phyloP scores from a whole-genome alignment of 1,140 invertebrate genomes.

The Antheraea pernyi region DNA sequence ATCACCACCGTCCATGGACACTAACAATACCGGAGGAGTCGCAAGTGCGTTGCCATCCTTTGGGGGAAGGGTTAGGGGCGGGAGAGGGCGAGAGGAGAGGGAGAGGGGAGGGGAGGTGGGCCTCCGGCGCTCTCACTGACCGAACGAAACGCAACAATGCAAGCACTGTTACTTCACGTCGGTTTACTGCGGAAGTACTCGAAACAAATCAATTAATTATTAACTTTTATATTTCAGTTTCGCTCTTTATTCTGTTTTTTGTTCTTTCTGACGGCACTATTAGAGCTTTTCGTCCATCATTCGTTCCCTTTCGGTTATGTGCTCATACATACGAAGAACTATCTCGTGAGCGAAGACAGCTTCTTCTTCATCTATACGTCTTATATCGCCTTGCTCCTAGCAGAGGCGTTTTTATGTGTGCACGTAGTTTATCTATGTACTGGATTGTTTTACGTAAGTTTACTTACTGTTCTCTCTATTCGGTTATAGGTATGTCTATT shows the following conservation, averaged over 20 bases:
- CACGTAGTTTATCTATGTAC: constrained; percentile 25
- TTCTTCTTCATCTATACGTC: constrained; percentile 22
- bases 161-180: no score
- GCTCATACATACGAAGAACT: constrained; percentile 7
- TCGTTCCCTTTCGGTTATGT: constrained; percentile 16
- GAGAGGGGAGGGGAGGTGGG: no score
- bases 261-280: constrained; percentile 28
- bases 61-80: no score
- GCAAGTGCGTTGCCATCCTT: no score
- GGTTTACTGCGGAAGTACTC: no score
- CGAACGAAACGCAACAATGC: no score
- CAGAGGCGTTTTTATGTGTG: constrained; percentile 24
- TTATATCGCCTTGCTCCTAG: constrained; percentile 25
- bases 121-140: no score
- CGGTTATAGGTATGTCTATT: no score
- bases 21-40: no score
- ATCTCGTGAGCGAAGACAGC: constrained; percentile 6
- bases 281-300: constrained; percentile 24
- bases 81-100: no score
- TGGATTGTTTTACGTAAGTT: constrained; percentile 34
- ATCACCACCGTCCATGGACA: no score
- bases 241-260: constrained; percentile 30
- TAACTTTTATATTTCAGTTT: constrained; percentile 26
- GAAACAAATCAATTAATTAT: no score
- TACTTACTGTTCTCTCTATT: neutral